A percentile compares a stretch with the other conserved stretches of the same genome.
phyloP scores from a whole-genome alignment of 2,888 invertebrate species.

The Bruchidius siliquastri region DNA sequence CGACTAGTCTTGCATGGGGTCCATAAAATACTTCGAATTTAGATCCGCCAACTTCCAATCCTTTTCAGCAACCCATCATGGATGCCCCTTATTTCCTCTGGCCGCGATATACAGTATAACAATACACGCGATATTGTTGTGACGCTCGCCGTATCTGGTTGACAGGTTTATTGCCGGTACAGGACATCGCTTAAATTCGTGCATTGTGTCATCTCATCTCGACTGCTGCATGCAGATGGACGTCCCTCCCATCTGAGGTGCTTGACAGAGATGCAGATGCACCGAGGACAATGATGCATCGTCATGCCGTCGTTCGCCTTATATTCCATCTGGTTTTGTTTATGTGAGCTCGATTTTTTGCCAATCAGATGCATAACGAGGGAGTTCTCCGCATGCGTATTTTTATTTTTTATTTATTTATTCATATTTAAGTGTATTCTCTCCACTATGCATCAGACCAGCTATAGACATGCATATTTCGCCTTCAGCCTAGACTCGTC shows the following conservation, averaged over 20 bases:
- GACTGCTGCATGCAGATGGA: neutral
- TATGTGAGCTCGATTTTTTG: neutral
- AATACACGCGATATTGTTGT: conserved; percentile 17
- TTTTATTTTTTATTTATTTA: neutral
- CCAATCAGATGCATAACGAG: neutral
- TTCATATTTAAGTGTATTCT: too few species aligned
- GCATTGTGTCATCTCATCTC: conserved; percentile 2
- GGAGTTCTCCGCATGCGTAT: neutral
- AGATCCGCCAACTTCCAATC: neutral
- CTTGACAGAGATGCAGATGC: neutral
- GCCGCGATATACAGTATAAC: neutral
- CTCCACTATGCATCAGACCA: too few species aligned
- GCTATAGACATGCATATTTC: too few species aligned
- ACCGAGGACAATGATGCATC: conserved; percentile 14
- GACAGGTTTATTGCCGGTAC: conserved; percentile 1
- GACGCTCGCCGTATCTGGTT: neutral
- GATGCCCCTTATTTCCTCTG: neutral
- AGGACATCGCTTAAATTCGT: conserved; percentile 2
- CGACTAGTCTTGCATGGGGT: too few species aligned
- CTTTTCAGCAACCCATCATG: neutral
- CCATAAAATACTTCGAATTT: too few species aligned
- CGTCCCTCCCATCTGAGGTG: neutral
- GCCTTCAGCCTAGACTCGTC: too few species aligned
- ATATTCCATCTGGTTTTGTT: neutral
- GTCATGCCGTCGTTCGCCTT: conserved; percentile 1